Conservation (phyloP, 2,888 invertebrate species). For the Calameuta filiformis region DNA sequence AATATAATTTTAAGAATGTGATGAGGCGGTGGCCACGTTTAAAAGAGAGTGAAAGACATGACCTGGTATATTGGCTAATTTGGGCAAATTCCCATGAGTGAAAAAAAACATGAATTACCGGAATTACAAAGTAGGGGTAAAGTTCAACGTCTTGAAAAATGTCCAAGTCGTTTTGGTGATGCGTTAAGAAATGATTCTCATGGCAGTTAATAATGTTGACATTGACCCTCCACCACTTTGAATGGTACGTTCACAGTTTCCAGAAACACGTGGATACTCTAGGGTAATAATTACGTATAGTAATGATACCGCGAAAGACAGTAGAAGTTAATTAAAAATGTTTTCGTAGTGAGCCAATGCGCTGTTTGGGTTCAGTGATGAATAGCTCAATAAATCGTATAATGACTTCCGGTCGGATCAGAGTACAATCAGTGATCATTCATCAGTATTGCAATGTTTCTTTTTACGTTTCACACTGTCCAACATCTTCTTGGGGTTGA, state of each 20-base stretch:
- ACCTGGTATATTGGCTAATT: neutral
- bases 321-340: neutral
- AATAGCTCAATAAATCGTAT: neutral
- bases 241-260: neutral
- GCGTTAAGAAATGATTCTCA: neutral
- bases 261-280: neutral
- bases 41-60: neutral
- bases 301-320: neutral
- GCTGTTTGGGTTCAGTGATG: slow-evolving; percentile 9
- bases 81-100: neutral
- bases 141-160: neutral
- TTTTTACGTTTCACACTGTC: neutral
- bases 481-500: neutral
- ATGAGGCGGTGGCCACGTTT: neutral
- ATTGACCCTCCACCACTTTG: neutral
- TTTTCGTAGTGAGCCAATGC: neutral
- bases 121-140: neutral
- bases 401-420: slow-evolving; percentile 13
- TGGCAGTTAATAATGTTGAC: neutral
- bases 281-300: neutral
- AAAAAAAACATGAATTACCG: neutral
- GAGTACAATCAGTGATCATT: neutral
- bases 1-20: neutral
- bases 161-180: neutral
- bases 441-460: neutral